Conservation (phyloP, 2,888 invertebrate species). For the Eledona agricola region DNA sequence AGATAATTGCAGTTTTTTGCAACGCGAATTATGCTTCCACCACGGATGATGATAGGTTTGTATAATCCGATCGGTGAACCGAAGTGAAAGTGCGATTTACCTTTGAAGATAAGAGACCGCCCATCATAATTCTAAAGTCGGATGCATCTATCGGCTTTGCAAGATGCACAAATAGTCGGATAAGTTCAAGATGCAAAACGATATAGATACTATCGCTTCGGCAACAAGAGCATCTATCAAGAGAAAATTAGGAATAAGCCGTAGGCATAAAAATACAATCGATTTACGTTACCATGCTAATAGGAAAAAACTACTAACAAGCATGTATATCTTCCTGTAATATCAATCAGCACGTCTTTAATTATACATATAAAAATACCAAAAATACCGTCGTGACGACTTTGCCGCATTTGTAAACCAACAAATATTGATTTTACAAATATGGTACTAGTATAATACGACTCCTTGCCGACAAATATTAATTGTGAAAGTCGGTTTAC, state of each 20-base stretch:
- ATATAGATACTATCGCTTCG: conserved; percentile 10
- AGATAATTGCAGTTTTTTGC: too few relatives aligned
- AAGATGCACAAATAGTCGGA: conserved; percentile 28
- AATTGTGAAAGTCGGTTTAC: conserved; percentile 33
- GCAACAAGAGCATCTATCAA: too few relatives aligned
- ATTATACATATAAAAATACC: too few relatives aligned
- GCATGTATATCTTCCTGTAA: conserved; percentile 11
- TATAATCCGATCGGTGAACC: conserved; percentile 20
- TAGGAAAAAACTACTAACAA: conserved; percentile 5
- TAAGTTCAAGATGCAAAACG: conserved; percentile 17
- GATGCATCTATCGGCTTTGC: conserved; percentile 27
- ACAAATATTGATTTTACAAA: conserved; percentile 37
- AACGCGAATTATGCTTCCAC: too few relatives aligned
- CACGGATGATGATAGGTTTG: conserved; percentile 14
- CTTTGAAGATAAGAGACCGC: conserved; percentile 24
- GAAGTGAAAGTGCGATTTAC: conserved; percentile 16
- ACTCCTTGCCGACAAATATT: conserved; percentile 31
- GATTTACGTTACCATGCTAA: conserved; percentile 22
- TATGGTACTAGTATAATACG: conserved; percentile 29
- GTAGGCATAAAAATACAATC: conserved; percentile 10
- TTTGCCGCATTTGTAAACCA: conserved; percentile 32
- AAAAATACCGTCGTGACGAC: conserved; percentile 22
- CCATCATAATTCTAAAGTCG: conserved; percentile 27
- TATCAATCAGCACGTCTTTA: conserved; percentile 27
- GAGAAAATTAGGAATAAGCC: too few relatives aligned